Evolutionary conservation across 2,113 vertebrate genomes (phyloP).

Genomic region (Chauna torquata): DNA sequence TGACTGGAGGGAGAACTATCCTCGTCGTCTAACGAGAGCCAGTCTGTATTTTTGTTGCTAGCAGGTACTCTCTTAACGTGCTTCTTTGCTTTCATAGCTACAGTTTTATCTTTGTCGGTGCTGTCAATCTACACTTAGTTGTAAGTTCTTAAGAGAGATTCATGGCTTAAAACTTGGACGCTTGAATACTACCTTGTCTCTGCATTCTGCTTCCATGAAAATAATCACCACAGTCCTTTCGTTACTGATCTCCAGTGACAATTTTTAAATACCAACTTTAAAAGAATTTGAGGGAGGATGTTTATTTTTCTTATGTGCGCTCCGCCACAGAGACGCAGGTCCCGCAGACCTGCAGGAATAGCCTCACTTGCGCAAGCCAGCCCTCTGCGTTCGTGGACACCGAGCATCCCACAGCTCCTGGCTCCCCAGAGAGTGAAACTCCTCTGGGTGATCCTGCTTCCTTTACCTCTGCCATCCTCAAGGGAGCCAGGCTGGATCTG

Average conservation of each 20-base stretch:
- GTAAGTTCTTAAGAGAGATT: neutral
- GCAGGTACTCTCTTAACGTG: neutral
- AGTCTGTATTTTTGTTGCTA: fast-evolving
- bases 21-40: neutral
- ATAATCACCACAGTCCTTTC: neutral
- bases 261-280: fast-evolving
- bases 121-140: fast-evolving
- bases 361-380: fast-evolving
- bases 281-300: neutral
- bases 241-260: neutral
- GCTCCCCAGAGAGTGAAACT: neutral
- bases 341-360: neutral
- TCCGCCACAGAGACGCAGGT: neutral
- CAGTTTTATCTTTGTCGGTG: neutral
- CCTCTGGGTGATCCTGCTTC: neutral
- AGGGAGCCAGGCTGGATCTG: neutral
- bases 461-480: neutral
- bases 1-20: neutral
- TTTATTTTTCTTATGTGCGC: fast-evolving
- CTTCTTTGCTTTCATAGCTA: neutral
- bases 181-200: neutral
- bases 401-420: neutral
- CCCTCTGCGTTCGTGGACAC: neutral
- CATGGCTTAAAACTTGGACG: neutral
- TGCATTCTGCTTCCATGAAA: neutral